phyloP scores from a whole-genome alignment of 1,140 invertebrate genomes.

The Proctacanthus coquilletti region DNA sequence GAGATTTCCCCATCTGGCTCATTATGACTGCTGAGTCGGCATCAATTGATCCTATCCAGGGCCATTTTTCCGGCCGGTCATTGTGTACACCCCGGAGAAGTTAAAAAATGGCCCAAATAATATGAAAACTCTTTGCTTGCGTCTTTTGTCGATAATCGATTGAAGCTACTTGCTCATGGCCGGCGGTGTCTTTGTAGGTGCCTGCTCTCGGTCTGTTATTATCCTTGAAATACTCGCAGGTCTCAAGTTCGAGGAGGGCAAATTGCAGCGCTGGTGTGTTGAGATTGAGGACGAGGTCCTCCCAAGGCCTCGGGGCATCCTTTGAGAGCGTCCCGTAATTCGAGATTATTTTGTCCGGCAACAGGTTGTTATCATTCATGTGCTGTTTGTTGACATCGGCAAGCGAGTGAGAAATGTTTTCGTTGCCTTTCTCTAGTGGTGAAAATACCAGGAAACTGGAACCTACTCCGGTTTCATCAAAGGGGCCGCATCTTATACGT shows the following conservation, averaged over 20 bases:
- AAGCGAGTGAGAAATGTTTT: not conserved
- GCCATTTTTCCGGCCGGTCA: not conserved
- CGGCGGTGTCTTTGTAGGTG: too few species aligned
- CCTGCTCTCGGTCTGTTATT: too few species aligned
- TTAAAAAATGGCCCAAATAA: not conserved
- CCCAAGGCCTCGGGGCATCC: too few species aligned
- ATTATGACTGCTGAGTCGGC: not conserved
- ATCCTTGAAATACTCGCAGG: not conserved
- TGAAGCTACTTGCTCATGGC: too few species aligned
- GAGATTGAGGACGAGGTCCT: too few species aligned
- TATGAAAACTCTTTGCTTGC: too few species aligned
- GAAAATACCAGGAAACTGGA: not conserved
- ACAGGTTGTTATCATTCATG: not conserved
- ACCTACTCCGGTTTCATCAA: not conserved
- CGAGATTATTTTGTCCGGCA: not conserved
- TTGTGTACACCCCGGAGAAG: not conserved
- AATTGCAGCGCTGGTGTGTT: too few species aligned
- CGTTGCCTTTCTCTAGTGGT: not conserved
- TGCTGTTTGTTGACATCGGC: not conserved
- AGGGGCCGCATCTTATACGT: too few species aligned
- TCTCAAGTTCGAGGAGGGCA: not conserved
- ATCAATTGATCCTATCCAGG: not conserved
- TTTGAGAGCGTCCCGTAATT: too few species aligned
- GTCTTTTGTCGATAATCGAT: too few species aligned
- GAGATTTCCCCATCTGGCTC: not conserved